Conservation (phyloP, 2,113 vertebrate species). For the Equus przewalskii region DNA sequence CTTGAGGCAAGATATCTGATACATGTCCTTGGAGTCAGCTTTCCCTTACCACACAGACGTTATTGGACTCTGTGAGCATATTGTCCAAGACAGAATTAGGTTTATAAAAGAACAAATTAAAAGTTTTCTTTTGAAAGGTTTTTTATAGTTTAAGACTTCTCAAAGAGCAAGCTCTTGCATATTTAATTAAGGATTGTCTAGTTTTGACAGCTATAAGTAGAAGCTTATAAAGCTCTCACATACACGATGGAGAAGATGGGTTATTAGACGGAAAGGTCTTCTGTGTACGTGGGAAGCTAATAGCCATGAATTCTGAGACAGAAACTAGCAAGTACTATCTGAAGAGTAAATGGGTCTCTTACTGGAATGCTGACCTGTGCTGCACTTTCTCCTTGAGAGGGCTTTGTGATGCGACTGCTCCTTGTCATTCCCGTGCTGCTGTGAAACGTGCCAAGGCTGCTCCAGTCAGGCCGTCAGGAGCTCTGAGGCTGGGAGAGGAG, state of each 20-base stretch:
- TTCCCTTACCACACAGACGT: neutral
- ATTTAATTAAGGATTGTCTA: conserved; percentile 68
- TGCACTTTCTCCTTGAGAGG: conserved; percentile 40
- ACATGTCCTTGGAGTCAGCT: neutral
- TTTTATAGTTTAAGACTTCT: conserved; percentile 54
- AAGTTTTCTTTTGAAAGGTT: conserved; percentile 58
- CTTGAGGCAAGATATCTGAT: conserved; percentile 27
- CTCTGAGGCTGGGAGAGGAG: neutral
- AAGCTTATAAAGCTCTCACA: conserved; percentile 55
- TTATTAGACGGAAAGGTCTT: conserved; percentile 39
- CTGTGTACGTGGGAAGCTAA: conserved; percentile 54
- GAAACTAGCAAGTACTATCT: conserved; percentile 59
- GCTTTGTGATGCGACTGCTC: neutral
- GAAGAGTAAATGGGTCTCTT: conserved; percentile 73
- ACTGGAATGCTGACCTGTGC: conserved; percentile 23
- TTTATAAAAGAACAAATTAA: conserved; percentile 52
- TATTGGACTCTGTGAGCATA: neutral
- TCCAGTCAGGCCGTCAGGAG: neutral
- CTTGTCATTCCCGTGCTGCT: neutral
- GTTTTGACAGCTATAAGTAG: conserved; percentile 65
- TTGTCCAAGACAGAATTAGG: conserved; percentile 38
- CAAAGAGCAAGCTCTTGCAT: conserved; percentile 35
- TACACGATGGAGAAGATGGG: neutral
- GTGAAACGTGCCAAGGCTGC: neutral
- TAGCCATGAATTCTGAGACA: conserved; percentile 71